phyloP scores from a whole-genome alignment of 1,140 invertebrate species.

The Philaenus spumarius region DNA sequence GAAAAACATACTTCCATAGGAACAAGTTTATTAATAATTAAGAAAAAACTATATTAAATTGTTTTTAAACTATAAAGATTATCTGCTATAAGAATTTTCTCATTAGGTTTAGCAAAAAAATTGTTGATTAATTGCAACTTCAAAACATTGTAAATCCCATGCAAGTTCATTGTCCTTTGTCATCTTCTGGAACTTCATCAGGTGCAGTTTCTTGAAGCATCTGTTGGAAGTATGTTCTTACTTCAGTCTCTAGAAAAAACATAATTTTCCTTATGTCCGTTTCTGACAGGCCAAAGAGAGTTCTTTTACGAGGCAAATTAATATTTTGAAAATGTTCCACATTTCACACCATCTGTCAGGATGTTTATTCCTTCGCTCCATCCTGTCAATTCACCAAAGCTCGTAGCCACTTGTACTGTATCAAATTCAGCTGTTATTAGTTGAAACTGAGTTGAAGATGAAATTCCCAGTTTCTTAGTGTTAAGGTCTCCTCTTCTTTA shows the following conservation, averaged over 20 bases:
- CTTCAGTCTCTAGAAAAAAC: not conserved
- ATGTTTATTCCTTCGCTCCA: not conserved
- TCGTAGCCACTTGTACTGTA: not conserved
- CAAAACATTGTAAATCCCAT: not conserved
- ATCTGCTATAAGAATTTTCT: too few relatives aligned
- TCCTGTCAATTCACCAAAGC: not conserved
- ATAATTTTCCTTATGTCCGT: not conserved
- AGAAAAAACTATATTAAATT: not conserved
- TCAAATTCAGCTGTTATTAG: not conserved
- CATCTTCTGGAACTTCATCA: not conserved
- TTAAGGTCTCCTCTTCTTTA: not conserved
- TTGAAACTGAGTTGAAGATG: not conserved
- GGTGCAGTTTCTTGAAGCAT: not conserved
- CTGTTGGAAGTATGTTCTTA: not conserved
- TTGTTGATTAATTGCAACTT: not conserved
- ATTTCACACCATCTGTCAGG: not conserved
- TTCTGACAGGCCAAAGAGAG: not conserved
- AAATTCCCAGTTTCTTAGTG: not conserved
- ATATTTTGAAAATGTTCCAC: not conserved
- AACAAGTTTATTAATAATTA: conserved; percentile 2
- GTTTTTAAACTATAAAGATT: too few relatives aligned
- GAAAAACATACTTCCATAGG: conserved; percentile 1
- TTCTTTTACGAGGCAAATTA: not conserved
- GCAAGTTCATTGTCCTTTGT: conserved; percentile 3
- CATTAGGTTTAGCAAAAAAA: too few relatives aligned